phyloP scores from a whole-genome alignment of 1,140 invertebrate genomes.

The Venustaconcha ellipsiformis region DNA sequence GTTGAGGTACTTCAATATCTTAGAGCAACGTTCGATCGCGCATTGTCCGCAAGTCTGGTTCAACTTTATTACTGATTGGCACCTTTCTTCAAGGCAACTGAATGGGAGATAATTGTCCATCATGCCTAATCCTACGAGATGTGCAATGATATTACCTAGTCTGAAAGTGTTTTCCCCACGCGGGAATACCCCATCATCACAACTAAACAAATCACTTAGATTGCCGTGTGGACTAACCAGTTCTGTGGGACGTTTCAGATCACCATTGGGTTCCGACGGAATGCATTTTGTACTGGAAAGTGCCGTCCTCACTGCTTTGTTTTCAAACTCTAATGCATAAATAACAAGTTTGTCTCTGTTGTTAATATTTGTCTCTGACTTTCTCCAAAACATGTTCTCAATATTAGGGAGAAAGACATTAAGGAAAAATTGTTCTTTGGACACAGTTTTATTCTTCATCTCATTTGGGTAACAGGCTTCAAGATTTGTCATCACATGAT shows the following conservation, averaged over 20 bases:
- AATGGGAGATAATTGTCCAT: conserved; percentile 17
- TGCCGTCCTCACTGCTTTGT: neutral
- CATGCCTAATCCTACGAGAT: conserved; percentile 24
- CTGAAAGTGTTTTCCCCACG: conserved; percentile 1
- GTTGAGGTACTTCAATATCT: conserved; percentile 17
- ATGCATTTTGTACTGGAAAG: conserved; percentile 20
- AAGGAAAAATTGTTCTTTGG: conserved; percentile 14
- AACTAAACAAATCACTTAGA: conserved; percentile 18
- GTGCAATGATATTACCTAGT: neutral
- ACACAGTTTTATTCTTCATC: conserved; percentile 20
- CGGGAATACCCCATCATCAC: conserved; percentile 10
- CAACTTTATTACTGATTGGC: conserved; percentile 15
- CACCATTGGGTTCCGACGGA: conserved; percentile 13
- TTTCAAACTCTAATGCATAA: conserved; percentile 1
- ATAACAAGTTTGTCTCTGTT: neutral
- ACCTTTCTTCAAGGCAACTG: conserved; percentile 25
- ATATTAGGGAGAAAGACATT: conserved; percentile 33
- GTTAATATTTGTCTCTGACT: neutral
- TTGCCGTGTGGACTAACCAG: conserved; percentile 16
- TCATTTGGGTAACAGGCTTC: neutral
- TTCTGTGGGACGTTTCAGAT: conserved; percentile 24
- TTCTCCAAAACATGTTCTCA: neutral
- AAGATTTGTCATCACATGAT: conserved; percentile 11
- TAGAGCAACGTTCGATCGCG: conserved; percentile 7
- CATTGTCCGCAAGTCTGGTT: conserved; percentile 3